These are phyloP conservation scores for Melikaiella ostensackeni DNA, from an alignment of 2,888 invertebrate species.

Conservation along the genomic window DNA sequence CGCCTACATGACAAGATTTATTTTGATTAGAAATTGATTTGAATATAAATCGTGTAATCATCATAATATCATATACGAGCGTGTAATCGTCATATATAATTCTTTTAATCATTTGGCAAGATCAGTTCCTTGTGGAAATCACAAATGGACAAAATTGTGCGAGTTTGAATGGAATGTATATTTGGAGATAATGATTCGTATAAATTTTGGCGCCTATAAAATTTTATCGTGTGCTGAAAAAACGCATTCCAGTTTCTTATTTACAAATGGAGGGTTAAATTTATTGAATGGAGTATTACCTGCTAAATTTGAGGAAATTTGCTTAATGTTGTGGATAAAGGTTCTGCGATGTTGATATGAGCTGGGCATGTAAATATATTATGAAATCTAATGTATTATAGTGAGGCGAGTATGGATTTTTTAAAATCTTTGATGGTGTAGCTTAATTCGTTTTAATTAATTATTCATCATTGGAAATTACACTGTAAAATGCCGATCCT, in stretches of 20 bases:
- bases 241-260: not conserved
- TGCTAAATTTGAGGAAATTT: not conserved
- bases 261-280: not conserved
- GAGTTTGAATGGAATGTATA: not conserved
- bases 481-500: too few relatives aligned
- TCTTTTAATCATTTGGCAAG: not conserved
- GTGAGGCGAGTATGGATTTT: not conserved
- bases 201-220: conserved; percentile 1
- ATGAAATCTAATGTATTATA: not conserved
- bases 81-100: not conserved
- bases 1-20: conserved; percentile 2
- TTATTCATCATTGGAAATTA: not conserved
- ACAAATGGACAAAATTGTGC: not conserved
- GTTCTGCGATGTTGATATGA: not conserved
- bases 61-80: not conserved
- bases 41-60: conserved; percentile 17
- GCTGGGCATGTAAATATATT: not conserved
- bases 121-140: not conserved
- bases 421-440: not conserved
- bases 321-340: not conserved
- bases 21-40: not conserved
- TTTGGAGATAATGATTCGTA: not conserved
- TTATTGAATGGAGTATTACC: not conserved
- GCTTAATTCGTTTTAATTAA: not conserved
- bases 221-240: not conserved